phyloP scores from a whole-genome alignment of 2,888 invertebrate species.

The Slavum lentiscoides region DNA sequence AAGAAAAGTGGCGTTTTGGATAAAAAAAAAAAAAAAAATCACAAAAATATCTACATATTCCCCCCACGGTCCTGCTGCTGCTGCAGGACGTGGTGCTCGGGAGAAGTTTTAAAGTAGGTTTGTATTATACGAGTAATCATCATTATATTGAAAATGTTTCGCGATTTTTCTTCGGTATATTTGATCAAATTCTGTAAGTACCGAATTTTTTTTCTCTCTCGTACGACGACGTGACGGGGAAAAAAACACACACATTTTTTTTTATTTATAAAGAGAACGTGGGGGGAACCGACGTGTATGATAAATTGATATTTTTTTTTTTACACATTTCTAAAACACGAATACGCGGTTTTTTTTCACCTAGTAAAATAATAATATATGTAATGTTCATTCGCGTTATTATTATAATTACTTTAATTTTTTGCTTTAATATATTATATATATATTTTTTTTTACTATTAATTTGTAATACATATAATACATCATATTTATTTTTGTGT shows the following conservation, averaged over 20 bases:
- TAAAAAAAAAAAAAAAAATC: not conserved
- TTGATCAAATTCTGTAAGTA: constrained; percentile 15
- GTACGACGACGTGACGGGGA: not conserved
- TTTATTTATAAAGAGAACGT: not conserved
- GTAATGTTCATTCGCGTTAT: too few relatives aligned
- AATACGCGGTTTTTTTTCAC: too few relatives aligned
- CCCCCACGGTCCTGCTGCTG: not conserved
- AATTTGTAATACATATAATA: too few relatives aligned
- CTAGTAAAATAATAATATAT: too few relatives aligned
- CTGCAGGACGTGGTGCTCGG: not conserved
- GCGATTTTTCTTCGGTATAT: constrained; percentile 27
- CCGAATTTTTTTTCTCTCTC: not conserved
- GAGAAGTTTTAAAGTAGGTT: constrained; percentile 19
- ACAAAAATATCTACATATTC: constrained; percentile 13
- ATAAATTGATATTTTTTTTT: not conserved
- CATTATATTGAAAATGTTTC: constrained; percentile 25
- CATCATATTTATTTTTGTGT: too few relatives aligned
- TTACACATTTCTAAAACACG: too few relatives aligned
- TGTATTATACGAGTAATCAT: constrained; percentile 20
- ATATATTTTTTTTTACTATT: too few relatives aligned
- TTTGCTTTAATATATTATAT: too few relatives aligned
- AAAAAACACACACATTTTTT: constrained; percentile 11
- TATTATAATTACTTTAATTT: too few relatives aligned
- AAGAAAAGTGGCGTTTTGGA: constrained; percentile 3
- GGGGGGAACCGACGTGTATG: not conserved